Percentiles rank a stretch among this genome's conserved stretches.
Conservation (phyloP, 2,113 vertebrate genomes). For the Aegotheles bennettii region DNA sequence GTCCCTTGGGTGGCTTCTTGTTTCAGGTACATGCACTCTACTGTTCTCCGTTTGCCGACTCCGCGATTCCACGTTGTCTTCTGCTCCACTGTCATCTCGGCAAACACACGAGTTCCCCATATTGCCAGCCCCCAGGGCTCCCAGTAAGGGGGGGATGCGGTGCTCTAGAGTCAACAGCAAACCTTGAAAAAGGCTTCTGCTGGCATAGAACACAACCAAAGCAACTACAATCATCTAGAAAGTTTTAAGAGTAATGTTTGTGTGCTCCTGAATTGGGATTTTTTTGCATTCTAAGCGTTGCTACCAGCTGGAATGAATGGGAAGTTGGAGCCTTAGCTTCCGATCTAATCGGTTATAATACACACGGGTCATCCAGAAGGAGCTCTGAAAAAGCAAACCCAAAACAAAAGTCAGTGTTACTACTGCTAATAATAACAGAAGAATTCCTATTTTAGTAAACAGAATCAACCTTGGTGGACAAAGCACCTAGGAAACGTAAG, state of each 20-base stretch:
- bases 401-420: slow-evolving; percentile 21
- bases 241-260: slow-evolving; percentile 73
- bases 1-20: slow-evolving; percentile 87
- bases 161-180: slow-evolving; percentile 85
- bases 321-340: slow-evolving; percentile 7
- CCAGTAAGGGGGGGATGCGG: slow-evolving; percentile 76
- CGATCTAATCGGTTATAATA: slow-evolving; percentile 42
- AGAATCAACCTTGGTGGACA: not conserved
- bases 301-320: slow-evolving; percentile 37
- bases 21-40: slow-evolving; percentile 67
- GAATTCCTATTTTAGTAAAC: not conserved
- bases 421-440: not conserved
- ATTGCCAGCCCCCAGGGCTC: slow-evolving; percentile 72
- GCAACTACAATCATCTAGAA: slow-evolving; percentile 96
- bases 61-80: slow-evolving; percentile 80
- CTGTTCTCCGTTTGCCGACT: slow-evolving; percentile 80
- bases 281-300: slow-evolving; percentile 67
- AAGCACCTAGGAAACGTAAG: not conserved
- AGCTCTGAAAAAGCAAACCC: slow-evolving; percentile 58
- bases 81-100: slow-evolving; percentile 90
- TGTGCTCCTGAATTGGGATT: slow-evolving; percentile 55
- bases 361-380: slow-evolving; percentile 50
- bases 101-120: slow-evolving; percentile 99
- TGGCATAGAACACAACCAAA: slow-evolving; percentile 93
- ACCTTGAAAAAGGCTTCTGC: slow-evolving; percentile 92